Evolutionary conservation across 1,140 invertebrate species (phyloP).

Genomic region (Camponotus pennsylvanicus): DNA sequence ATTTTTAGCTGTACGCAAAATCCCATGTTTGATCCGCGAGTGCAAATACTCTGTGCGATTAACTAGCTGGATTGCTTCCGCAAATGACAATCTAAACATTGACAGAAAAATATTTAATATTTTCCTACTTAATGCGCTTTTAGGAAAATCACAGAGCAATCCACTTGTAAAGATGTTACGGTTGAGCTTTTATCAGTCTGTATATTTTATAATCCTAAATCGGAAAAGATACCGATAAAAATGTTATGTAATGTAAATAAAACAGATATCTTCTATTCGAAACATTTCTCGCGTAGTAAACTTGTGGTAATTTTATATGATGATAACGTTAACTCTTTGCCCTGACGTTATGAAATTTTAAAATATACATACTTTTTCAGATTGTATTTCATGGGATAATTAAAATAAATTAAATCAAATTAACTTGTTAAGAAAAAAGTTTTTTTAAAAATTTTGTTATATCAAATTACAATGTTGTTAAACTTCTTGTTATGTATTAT

Average conservation of each 20-base stretch:
- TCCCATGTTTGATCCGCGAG: slow-evolving; percentile 46
- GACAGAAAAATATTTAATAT: slow-evolving; percentile 48
- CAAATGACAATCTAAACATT: slow-evolving; percentile 27
- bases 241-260: background rate
- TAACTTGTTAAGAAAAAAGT: background rate
- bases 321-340: slow-evolving; percentile 16
- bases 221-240: background rate
- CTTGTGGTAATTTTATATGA: slow-evolving; percentile 2
- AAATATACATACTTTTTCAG: slow-evolving; percentile 6
- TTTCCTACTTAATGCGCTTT: background rate
- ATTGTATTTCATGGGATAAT: background rate
- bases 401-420: background rate
- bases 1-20: slow-evolving; percentile 54
- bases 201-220: background rate
- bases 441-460: slow-evolving; percentile 1
- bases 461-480: background rate
- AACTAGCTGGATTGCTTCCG: slow-evolving; percentile 49
- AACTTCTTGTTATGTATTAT: no score
- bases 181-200: background rate
- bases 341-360: slow-evolving; percentile 12
- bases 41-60: slow-evolving; percentile 48
- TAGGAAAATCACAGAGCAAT: background rate
- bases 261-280: slow-evolving; percentile 1
- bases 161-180: background rate
- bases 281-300: background rate